Evolutionary conservation across 92 coral and sea anemone species (phyloP), one percentile per base, ranked within the genome.

Genomic region (Heteractis magnifica): DNA sequence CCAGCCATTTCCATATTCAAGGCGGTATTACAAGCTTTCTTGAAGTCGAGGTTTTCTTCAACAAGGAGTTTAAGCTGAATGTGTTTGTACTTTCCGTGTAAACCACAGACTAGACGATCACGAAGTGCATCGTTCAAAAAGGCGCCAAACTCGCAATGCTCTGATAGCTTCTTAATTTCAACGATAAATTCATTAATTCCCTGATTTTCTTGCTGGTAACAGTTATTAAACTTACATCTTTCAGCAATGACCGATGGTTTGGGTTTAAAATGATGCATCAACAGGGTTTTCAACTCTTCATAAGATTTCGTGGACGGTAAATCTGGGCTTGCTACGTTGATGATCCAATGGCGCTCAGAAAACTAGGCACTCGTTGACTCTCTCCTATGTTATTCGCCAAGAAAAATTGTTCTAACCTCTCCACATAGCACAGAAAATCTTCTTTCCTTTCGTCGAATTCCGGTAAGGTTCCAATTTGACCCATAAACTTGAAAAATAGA

Each of bases 1-100:
- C 76, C 87, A 65, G 90, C 87, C 86, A 71, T 71, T 70, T 82
- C 90, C 87, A 87, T 87, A 64, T 87, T 86, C 70, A 26, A 56
- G 8, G 86, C 86, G 44, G 85, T 81, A 64, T 89, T 84, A 56
- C 62, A 49, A 49, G 92, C 92, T 65, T 73, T 76, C 51, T 81
- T 77, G 58, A 77, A 89, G 10, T 85, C 64, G 8, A 89, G 83
- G 52, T 85, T 64, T 21, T 77, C 64, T 56, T 77, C 87, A 6
- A 81, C 55, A n/a, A 89, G 83, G 10, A 85, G 86, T 75, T 77
- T 56, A 50, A 77, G 86, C 53, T 86, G 87, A 11, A 68, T 79
- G 13, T 71, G 62, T 18, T 78, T 81, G 81, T 70, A 79, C 20
- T 80, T 70, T 59, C n/a, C 62, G 62, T 77, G 56, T 7, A 84